Evolutionary conservation across 2,888 invertebrate species (phyloP).

Genomic region (Drosophila anceps): DNA sequence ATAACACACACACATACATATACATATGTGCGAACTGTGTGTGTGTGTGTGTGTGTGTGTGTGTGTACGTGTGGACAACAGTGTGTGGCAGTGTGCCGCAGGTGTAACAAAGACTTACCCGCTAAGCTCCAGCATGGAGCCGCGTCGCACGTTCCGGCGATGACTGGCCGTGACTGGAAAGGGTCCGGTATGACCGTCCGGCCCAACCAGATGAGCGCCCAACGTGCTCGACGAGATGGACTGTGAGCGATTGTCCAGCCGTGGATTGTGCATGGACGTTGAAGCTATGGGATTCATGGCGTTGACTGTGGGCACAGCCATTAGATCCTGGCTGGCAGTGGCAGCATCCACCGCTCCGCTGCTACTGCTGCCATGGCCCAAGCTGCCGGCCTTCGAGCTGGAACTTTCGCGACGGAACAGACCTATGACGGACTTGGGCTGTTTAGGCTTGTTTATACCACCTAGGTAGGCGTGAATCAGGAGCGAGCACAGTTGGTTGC

Average conservation of each 20-base stretch:
- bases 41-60: slow-evolving; percentile 36
- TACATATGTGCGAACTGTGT: slow-evolving; percentile 24
- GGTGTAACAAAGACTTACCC: slow-evolving; percentile 87
- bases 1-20: slow-evolving; percentile 30
- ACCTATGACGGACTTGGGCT: slow-evolving; percentile 94
- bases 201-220: slow-evolving; percentile 76
- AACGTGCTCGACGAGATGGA: slow-evolving; percentile 81
- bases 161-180: slow-evolving; percentile 89
- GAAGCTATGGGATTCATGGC: slow-evolving; percentile 83
- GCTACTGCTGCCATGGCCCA: slow-evolving; percentile 83
- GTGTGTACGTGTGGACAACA: slow-evolving; percentile 27
- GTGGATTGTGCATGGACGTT: slow-evolving; percentile 78
- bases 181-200: slow-evolving; percentile 87
- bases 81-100: slow-evolving; percentile 38
- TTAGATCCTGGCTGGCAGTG: slow-evolving; percentile 86
- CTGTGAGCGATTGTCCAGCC: slow-evolving; percentile 82
- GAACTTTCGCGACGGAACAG: slow-evolving; percentile 94
- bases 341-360: slow-evolving; percentile 85
- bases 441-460: slow-evolving; percentile 94
- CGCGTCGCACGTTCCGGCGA: slow-evolving; percentile 90
- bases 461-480: slow-evolving; percentile 86
- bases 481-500: slow-evolving; percentile 29
- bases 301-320: slow-evolving; percentile 81
- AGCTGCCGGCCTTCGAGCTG: slow-evolving; percentile 88
- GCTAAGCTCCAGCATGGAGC: slow-evolving; percentile 93